Evolutionary conservation across 2,113 vertebrate species (phyloP).

Genomic region (Microcebus lehilahytsara): DNA sequence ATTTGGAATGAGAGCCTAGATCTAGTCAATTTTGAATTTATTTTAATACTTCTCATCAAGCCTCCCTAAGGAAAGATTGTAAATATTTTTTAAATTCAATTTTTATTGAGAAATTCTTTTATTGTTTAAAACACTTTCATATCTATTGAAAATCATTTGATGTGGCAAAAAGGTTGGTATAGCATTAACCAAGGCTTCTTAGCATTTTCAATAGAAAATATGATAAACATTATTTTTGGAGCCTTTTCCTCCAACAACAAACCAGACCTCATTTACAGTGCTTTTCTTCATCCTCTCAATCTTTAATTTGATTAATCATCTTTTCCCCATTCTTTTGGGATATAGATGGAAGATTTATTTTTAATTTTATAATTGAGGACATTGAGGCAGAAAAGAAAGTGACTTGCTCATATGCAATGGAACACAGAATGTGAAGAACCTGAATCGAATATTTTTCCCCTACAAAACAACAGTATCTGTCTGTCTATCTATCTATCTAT

Average conservation of each 20-base stretch:
- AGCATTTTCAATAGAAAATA: background rate
- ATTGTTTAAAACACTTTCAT: background rate
- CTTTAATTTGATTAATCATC: background rate
- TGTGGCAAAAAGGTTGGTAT: background rate
- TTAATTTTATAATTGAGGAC: background rate
- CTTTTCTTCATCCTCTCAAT: background rate
- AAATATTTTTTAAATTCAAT: background rate
- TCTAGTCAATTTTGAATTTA: background rate
- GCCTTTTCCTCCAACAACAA: background rate
- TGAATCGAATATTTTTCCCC: background rate
- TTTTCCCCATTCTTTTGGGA: background rate
- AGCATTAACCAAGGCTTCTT: background rate
- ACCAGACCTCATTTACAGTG: background rate
- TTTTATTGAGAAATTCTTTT: background rate
- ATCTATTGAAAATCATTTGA: background rate
- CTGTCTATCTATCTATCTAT: background rate
- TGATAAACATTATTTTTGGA: background rate
- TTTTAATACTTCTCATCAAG: background rate
- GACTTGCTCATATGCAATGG: background rate
- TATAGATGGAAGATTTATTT: background rate
- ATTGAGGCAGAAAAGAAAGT: background rate
- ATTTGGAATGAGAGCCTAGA: background rate
- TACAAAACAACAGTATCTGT: background rate
- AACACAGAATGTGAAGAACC: background rate
- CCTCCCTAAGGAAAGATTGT: background rate